These are phyloP conservation scores for Adelges cooleyi DNA, from an alignment of 1,140 invertebrate species.

Conservation along the genomic window DNA sequence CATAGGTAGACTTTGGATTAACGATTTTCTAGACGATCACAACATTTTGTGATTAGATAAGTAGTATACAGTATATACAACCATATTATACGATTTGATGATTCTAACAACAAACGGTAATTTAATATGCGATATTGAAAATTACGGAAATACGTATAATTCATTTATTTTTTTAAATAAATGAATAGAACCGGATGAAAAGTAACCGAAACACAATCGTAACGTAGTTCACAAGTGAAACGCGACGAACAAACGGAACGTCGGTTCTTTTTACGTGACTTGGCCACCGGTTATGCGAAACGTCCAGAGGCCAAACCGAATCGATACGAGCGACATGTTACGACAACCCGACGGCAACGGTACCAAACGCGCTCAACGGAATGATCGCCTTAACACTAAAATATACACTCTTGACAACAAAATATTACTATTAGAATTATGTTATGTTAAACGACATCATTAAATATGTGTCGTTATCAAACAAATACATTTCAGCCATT, in stretches of 20 bases:
- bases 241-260: background rate
- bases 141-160: too few species aligned
- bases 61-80: too few species aligned
- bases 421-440: conserved; percentile 3
- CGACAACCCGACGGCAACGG: background rate
- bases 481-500: conserved; percentile 19
- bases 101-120: too few species aligned
- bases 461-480: conserved; percentile 2
- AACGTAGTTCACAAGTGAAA: background rate
- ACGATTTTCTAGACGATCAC: too few species aligned
- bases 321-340: background rate
- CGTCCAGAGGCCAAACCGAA: background rate
- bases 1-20: too few species aligned
- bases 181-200: background rate
- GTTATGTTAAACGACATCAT: background rate
- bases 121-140: too few species aligned
- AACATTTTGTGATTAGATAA: too few species aligned
- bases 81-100: too few species aligned
- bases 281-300: background rate
- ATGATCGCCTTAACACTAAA: background rate
- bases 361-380: conserved; percentile 3
- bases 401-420: conserved; percentile 1
- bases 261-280: background rate
- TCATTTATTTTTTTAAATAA: too few species aligned
- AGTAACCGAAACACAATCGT: background rate